Evolutionary conservation across 2,113 vertebrate genomes (phyloP), one percentile per base, ranked within the genome.

Genomic region (Gallinago paraguaiae): DNA sequence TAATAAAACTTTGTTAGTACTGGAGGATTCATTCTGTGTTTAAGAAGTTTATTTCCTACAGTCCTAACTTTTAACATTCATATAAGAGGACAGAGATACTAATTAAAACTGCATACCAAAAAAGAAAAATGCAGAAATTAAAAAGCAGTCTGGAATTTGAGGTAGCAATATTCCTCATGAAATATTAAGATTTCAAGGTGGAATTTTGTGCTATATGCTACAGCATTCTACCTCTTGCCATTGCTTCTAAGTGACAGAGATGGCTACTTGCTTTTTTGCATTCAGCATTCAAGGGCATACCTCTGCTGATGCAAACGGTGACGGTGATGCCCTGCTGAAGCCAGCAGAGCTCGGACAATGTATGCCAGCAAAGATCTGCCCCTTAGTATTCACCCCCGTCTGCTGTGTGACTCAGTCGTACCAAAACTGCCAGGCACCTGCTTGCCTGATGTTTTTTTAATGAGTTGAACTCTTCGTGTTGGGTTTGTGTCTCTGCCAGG

Each of bases 381-480:
- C 90, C 80, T 84, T 30, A 46, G 74, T 37, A 70, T 77, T 94
- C 82, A 82, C 61, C 82, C 50, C 57, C 71, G 65, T 92, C 88
- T 90, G 86, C 93, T 88, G 33, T 57, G 74, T 81, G 83, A 59
- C 90, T 93, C 71, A 48, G 53, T 25, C 60, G 12, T 17, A 78
- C 25, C 80, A 75, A 71, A 77, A 71, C n/a, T 90, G 78, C 64
- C 0, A 1, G 85, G 91, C 91, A 94, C 90, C 88, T 95, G 88
- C 91, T 63, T 75, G 82, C 79, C 88, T 92, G 79, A 83, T 95
- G 61, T 30, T 79, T 92, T 81, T 90, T 81, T 92, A 93, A 96
- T 93, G 93, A 94, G 68, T 85, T 90, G 80, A 95, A 90, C 82
- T 95, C 77, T 89, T 93, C 63, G 1, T 93, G 92, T 96, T 91